Evolutionary conservation across 2,888 invertebrate genomes (phyloP).

Genomic region (Papilio demoleus): DNA sequence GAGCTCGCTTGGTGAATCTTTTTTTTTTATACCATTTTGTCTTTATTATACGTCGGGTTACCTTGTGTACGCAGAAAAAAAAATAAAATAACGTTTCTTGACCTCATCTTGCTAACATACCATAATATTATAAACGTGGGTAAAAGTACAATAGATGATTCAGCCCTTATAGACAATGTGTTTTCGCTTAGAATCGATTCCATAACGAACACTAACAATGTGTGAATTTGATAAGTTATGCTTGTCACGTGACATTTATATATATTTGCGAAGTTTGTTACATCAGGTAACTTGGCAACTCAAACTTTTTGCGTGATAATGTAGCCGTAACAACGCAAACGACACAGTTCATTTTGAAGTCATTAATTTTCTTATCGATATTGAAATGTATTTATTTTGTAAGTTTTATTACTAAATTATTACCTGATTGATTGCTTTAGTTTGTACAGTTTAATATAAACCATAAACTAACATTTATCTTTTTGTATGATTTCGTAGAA

Average conservation of each 20-base stretch:
- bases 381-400: slow-evolving; percentile 20
- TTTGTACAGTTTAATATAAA: neutral
- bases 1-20: slow-evolving; percentile 8
- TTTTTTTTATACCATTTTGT: slow-evolving; percentile 23
- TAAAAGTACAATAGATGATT: no score
- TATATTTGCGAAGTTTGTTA: no score
- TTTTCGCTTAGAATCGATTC: no score
- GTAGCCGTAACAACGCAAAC: neutral
- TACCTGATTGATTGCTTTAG: slow-evolving; percentile 6
- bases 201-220: no score
- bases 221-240: no score
- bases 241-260: no score
- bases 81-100: slow-evolving; percentile 39
- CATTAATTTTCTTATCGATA: slow-evolving; percentile 8
- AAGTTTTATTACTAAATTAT: slow-evolving; percentile 19
- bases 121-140: no score
- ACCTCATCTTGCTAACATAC: slow-evolving; percentile 26
- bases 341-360: neutral
- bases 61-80: slow-evolving; percentile 31
- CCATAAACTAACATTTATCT: neutral
- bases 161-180: no score
- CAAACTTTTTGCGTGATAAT: slow-evolving; percentile 13
- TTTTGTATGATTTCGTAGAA: neutral
- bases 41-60: slow-evolving; percentile 22
- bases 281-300: no score